Percentiles rank a stretch among this genome's conserved stretches.
Evolutionary conservation across 2,113 vertebrate species (phyloP).

Genomic region (Pelodiscus sinensis): DNA sequence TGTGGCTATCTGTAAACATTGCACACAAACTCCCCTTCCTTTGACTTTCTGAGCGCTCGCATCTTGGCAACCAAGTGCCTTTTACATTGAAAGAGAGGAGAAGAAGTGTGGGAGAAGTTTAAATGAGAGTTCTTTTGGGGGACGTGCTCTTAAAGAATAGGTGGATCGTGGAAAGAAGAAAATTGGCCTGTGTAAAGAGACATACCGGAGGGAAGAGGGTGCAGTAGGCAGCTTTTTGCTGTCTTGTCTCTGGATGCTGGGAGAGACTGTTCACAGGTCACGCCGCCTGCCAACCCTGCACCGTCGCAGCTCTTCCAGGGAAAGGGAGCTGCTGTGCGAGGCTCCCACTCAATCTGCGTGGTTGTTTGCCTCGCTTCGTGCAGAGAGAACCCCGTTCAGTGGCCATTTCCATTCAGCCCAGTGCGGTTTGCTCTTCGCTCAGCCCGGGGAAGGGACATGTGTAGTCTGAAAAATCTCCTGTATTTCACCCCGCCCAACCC

Average conservation of each 20-base stretch:
- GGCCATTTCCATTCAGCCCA: rapidly evolving
- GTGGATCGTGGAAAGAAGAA: not conserved
- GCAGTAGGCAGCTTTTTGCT: rapidly evolving
- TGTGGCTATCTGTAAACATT: not conserved
- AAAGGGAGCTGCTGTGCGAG: rapidly evolving
- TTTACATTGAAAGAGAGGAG: not conserved
- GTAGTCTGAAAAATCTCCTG: rapidly evolving
- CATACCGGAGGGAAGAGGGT: not conserved
- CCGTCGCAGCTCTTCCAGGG: not conserved
- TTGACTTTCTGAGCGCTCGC: not conserved
- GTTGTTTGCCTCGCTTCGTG: rapidly evolving
- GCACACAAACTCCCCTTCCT: not conserved
- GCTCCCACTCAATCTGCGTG: not conserved
- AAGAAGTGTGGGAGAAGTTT: not conserved
- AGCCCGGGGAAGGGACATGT: not conserved
- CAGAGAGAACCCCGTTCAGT: rapidly evolving
- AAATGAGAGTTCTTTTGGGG: not conserved
- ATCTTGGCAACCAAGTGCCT: not conserved
- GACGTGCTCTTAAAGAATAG: not conserved
- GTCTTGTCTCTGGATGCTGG: not conserved
- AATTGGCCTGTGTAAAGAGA: rapidly evolving
- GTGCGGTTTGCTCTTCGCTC: rapidly evolving
- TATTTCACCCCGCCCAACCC: rapidly evolving
- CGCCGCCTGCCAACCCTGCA: rapidly evolving
- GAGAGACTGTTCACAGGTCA: rapidly evolving